Percentiles rank a stretch among this genome's conserved stretches.
phyloP scores from a whole-genome alignment of 1,140 invertebrate species.

The Dufourea novaeangliae region DNA sequence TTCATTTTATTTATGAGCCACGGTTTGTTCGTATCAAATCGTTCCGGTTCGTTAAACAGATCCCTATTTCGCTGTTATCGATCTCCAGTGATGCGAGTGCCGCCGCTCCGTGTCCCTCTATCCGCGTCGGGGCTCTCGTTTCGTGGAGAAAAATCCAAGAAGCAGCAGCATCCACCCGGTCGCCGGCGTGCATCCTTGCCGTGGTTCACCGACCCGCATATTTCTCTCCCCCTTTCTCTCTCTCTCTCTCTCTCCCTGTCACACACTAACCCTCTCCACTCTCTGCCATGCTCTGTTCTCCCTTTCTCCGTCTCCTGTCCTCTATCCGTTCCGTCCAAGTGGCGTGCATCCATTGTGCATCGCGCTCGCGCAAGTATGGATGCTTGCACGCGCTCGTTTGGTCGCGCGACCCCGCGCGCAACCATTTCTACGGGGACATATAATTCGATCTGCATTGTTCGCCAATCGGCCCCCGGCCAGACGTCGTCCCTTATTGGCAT shows the following conservation, averaged over 20 bases:
- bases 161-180: conserved; percentile 57
- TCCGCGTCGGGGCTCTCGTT: conserved; percentile 33
- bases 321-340: neutral
- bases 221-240: conserved; percentile 22
- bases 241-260: neutral
- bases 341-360: conserved; percentile 55
- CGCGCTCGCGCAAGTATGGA: no score
- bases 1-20: conserved; percentile 57
- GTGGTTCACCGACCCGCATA: conserved; percentile 64
- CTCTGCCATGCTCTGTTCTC: conserved; percentile 1
- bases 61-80: conserved; percentile 59
- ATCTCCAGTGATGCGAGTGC: conserved; percentile 32
- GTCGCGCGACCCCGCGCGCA: conserved; percentile 50
- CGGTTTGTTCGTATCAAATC: conserved; percentile 38
- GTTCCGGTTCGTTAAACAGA: conserved; percentile 64
- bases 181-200: conserved; percentile 55
- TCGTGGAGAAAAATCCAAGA: conserved; percentile 59
- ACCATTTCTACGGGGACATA: conserved; percentile 56
- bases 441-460: conserved; percentile 76
- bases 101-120: neutral
- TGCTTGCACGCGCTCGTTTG: conserved; percentile 37
- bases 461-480: conserved; percentile 62
- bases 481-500: conserved; percentile 72
- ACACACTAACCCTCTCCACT: neutral
- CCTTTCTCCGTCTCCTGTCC: neutral